These are phyloP conservation scores for Solea senegalensis DNA, from an alignment of 2,113 vertebrate species.

Conservation along the genomic window DNA sequence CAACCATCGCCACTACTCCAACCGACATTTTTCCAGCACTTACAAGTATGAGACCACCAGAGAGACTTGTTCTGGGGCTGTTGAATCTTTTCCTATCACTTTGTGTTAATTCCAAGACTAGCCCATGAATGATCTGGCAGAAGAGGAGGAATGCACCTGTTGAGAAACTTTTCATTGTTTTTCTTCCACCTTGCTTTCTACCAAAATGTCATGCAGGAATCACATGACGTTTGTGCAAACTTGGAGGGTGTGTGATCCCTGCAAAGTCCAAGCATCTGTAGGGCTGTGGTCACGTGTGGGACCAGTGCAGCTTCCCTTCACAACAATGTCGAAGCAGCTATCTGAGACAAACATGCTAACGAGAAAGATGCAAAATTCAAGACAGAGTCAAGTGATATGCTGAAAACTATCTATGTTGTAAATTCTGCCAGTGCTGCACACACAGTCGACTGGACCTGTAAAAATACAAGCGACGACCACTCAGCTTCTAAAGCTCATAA, in stretches of 20 bases:
- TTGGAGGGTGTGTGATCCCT: background rate
- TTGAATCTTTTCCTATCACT: conserved; percentile 23
- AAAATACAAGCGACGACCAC: no score
- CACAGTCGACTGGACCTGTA: no score
- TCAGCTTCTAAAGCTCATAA: no score
- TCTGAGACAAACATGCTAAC: no score
- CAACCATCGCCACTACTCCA: conserved; percentile 1
- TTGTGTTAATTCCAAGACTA: conserved; percentile 6
- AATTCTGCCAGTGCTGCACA: no score
- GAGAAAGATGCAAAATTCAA: no score
- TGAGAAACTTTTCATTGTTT: conserved; percentile 17
- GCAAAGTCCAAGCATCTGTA: background rate
- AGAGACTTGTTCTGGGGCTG: conserved; percentile 21
- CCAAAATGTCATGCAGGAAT: background rate
- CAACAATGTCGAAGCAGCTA: no score
- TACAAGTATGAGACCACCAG: conserved; percentile 32
- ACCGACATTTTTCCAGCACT: conserved; percentile 14
- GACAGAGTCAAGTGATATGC: no score
- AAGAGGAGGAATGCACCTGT: conserved; percentile 1
- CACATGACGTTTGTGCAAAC: conserved; percentile 8
- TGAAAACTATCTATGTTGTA: no score
- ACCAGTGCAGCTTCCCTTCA: no score
- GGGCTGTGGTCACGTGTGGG: no score
- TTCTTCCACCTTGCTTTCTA: background rate
- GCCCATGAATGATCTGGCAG: background rate